Percentiles rank a stretch among this genome's conserved stretches.
These are phyloP conservation scores for Pachypsylla venusta DNA, from an alignment of 1,140 invertebrate species.

Conservation along the genomic window DNA sequence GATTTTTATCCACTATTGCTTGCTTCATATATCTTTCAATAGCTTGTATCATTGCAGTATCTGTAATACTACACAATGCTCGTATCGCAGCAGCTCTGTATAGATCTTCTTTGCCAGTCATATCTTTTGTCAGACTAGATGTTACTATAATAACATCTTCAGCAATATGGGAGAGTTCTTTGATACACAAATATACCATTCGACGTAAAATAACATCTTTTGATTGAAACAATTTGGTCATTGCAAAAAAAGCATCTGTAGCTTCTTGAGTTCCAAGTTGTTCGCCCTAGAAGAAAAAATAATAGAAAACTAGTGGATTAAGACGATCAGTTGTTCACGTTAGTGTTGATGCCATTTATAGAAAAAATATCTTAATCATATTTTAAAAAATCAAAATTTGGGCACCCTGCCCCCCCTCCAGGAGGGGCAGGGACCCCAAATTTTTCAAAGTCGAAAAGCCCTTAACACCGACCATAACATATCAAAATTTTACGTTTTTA, in stretches of 20 bases:
- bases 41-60: slow-evolving; percentile 89
- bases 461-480: no score
- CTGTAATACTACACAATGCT: slow-evolving; percentile 93
- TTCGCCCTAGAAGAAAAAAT: slow-evolving; percentile 49
- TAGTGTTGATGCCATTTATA: no score
- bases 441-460: no score
- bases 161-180: slow-evolving; percentile 84
- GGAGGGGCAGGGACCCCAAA: no score
- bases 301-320: not conserved
- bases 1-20: slow-evolving; percentile 94
- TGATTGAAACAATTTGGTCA: slow-evolving; percentile 97
- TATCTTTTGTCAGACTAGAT: slow-evolving; percentile 93
- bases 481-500: no score
- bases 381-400: no score
- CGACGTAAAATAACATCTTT: slow-evolving; percentile 86
- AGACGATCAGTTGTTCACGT: no score
- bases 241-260: slow-evolving; percentile 97
- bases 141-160: slow-evolving; percentile 99
- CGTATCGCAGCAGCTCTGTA: slow-evolving; percentile 92
- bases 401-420: no score
- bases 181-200: slow-evolving; percentile 94
- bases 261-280: slow-evolving; percentile 83
- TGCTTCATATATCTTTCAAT: slow-evolving; percentile 99
- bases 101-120: slow-evolving; percentile 96
- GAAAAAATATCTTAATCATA: no score